phyloP scores from a whole-genome alignment of 2,888 invertebrate species.

The Oscheius sp. region DNA sequence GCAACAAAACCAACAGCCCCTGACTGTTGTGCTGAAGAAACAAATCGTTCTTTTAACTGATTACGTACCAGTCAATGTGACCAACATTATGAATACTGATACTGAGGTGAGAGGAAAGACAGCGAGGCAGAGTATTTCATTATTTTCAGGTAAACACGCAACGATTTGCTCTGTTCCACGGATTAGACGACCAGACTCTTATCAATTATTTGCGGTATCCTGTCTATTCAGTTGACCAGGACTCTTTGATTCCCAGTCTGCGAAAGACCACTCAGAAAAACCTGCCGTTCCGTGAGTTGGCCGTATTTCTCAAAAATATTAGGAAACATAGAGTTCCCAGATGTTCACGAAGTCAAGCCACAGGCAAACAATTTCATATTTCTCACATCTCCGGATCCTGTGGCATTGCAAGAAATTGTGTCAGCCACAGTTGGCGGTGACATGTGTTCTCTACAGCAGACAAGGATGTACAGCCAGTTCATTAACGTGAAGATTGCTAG shows the following conservation, averaged over 20 bases:
- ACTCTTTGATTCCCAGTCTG: conserved; percentile 28
- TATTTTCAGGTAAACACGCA: conserved; percentile 48
- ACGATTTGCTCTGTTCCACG: conserved; percentile 43
- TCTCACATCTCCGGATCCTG: conserved; percentile 39
- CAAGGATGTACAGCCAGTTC: conserved; percentile 49
- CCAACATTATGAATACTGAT: conserved; percentile 44
- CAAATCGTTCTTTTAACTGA: conserved; percentile 55
- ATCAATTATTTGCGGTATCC: conserved; percentile 41
- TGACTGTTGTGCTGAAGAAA: conserved; percentile 48
- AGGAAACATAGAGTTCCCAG: conserved; percentile 46
- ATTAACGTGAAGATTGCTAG: conserved; percentile 25
- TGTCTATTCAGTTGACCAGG: conserved; percentile 43
- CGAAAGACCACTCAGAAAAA: conserved; percentile 42
- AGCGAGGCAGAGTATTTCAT: not conserved
- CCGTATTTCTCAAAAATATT: not conserved
- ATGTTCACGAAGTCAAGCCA: conserved; percentile 44
- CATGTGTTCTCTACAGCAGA: conserved; percentile 43
- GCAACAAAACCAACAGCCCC: conserved; percentile 47
- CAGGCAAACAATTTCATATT: conserved; percentile 43
- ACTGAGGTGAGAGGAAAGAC: conserved; percentile 28
- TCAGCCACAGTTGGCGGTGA: conserved; percentile 38
- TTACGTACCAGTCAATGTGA: conserved; percentile 49
- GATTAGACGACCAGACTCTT: conserved; percentile 33
- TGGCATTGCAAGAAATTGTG: conserved; percentile 39
- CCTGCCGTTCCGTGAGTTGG: conserved; percentile 43